Evolutionary conservation across 2,797 vertebrate genomes (phyloP), one percentile per base, ranked within the genome.

Genomic region (Prunella strophiata): DNA sequence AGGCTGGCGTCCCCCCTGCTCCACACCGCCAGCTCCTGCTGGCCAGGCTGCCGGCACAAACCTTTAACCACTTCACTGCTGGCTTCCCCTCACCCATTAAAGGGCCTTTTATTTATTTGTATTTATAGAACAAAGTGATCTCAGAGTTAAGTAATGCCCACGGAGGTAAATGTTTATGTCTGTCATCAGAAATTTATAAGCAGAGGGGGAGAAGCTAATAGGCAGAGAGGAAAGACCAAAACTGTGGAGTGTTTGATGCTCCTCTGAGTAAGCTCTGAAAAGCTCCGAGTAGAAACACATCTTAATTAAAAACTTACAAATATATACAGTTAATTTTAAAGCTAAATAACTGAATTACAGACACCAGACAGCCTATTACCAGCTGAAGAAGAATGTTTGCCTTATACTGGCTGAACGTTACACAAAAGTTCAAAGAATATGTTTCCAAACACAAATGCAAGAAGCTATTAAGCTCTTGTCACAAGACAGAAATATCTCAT

Each of bases 1-100:
- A 99, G 98, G 93, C 98, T 99, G 99, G 99, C 99, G 99, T 99
- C 98, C 98, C 98, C 98, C 97, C 87, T 98, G 92, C 98, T 98
- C 98, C 97, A 92, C 97, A 97, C 97, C 97, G 97, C 97, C 98
- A 98, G 98, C 98, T 98, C 98, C 98, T 97, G 98, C 98, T 97
- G 98, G 98, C 98, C 97, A 94, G 96, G 73, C 96, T 95, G 97
- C 97, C 95, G 88, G 97, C 98, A 97, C 89, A 97, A 96, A 91
- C 96, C 97, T 93, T 98, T 98, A 98, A 98, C 98, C 95, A 89
- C 95, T 97, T 98, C 95, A 6, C 94, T 97, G 97, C 98, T 93
- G 67, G 84, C 91, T 77, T 72, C 92, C 87, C 85, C 92, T 55
- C 83, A 23, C 85, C 95, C 96, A 96, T 96, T 95, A 95, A 93